Conservation (phyloP, 2,888 invertebrate genomes). For the Hetaerina titia region DNA sequence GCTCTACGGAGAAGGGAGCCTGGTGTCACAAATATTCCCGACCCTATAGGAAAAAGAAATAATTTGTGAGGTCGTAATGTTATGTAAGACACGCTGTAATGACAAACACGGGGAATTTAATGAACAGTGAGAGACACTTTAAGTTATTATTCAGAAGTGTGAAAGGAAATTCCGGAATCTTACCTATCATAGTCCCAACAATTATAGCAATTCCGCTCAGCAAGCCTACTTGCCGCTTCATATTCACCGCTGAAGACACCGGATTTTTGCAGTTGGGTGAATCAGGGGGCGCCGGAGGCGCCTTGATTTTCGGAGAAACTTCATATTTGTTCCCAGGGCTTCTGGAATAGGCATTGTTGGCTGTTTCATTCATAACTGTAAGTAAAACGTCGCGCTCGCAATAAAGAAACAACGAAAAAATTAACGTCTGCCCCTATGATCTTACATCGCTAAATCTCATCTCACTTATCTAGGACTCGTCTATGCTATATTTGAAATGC, state of each 20-base stretch:
- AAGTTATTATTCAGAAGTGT: neutral
- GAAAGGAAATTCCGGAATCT: neutral
- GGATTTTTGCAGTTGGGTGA: neutral
- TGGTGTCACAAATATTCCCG: constrained; percentile 78
- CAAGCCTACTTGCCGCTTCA: constrained; percentile 64
- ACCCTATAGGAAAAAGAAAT: constrained; percentile 72
- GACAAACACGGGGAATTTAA: neutral
- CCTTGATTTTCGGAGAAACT: constrained; percentile 2
- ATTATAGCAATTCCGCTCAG: constrained; percentile 63
- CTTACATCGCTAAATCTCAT: no score
- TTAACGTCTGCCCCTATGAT: neutral
- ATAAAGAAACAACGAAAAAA: neutral
- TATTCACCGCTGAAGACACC: constrained; percentile 38
- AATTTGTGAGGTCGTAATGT: neutral
- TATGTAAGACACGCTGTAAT: neutral
- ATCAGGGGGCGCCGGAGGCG: neutral
- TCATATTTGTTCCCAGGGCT: constrained; percentile 1
- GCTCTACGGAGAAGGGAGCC: constrained; percentile 76
- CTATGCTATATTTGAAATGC: no score
- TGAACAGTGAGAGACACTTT: no score
- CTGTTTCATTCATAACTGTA: constrained; percentile 53
- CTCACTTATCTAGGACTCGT: no score
- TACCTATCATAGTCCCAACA: constrained; percentile 67
- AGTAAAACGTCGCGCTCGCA: neutral
- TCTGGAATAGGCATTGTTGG: neutral